phyloP scores from a whole-genome alignment of 2,888 invertebrate genomes.

The Asteroscopus sphinx region DNA sequence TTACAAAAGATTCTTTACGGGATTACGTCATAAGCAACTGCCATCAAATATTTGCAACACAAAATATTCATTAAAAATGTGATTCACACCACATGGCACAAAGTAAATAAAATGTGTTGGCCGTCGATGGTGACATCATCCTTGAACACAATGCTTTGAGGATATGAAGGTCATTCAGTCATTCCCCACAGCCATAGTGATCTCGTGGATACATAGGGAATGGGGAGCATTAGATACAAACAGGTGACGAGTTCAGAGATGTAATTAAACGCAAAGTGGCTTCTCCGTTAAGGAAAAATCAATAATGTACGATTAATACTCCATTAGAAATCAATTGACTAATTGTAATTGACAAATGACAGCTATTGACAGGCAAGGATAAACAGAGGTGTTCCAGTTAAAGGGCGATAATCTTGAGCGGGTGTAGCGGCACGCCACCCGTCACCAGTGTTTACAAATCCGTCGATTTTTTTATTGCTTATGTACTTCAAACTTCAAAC shows the following conservation, averaged over 20 bases:
- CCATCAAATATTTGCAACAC: slow-evolving; percentile 53
- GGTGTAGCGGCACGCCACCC: slow-evolving; percentile 29
- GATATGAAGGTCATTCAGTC: slow-evolving; percentile 65
- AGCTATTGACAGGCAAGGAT: slow-evolving; percentile 57
- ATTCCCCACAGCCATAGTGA: slow-evolving; percentile 50
- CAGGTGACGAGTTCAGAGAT: slow-evolving; percentile 16
- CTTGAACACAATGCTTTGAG: slow-evolving; percentile 55
- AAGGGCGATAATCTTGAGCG: slow-evolving; percentile 67
- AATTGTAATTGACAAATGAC: slow-evolving; percentile 40
- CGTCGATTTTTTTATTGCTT: slow-evolving; percentile 47
- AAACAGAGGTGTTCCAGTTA: slow-evolving; percentile 68
- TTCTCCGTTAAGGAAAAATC: slow-evolving; percentile 19
- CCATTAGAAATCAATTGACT: slow-evolving; percentile 24
- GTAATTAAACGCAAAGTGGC: slow-evolving; percentile 17
- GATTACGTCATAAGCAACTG: slow-evolving; percentile 21
- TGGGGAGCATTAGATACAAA: slow-evolving; percentile 10
- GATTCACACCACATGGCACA: slow-evolving; percentile 59
- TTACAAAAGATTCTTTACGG: slow-evolving; percentile 12
- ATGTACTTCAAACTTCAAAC: slow-evolving; percentile 35
- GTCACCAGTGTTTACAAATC: slow-evolving; percentile 42
- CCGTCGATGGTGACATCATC: slow-evolving; percentile 65
- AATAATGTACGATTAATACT: slow-evolving; percentile 21
- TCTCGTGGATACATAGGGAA: slow-evolving; percentile 28
- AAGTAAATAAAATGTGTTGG: slow-evolving; percentile 59
- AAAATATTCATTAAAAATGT: slow-evolving; percentile 49